Percentiles rank a stretch among this genome's conserved stretches.
Conservation (phyloP, 2,113 vertebrate species). For the Eudyptes chrysolophus region DNA sequence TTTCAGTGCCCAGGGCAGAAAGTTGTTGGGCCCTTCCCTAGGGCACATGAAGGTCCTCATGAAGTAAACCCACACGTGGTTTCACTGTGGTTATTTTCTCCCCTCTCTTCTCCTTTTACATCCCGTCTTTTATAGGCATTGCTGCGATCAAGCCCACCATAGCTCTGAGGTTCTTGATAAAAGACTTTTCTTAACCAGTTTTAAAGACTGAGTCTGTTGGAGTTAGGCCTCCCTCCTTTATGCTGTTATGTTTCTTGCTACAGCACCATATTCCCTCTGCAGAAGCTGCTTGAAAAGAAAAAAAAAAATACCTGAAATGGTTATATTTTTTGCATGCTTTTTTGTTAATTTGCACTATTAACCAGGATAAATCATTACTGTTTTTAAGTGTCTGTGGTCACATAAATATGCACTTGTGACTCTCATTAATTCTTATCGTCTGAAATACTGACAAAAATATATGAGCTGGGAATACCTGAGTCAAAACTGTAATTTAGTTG, state of each 20-base stretch:
- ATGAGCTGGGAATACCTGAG: slow-evolving; percentile 62
- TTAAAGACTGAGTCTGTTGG: neutral
- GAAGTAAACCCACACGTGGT: neutral
- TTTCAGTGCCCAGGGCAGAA: neutral
- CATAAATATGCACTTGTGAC: slow-evolving; percentile 43
- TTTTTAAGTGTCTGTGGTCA: slow-evolving; percentile 41
- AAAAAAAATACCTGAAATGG: neutral
- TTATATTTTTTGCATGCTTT: neutral
- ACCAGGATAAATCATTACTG: slow-evolving; percentile 52
- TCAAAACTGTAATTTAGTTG: slow-evolving; percentile 58
- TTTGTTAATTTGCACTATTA: slow-evolving; percentile 55
- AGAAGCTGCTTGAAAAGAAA: neutral
- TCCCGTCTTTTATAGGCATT: neutral
- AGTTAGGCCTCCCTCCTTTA: neutral
- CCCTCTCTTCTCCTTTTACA: neutral
- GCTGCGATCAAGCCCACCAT: neutral
- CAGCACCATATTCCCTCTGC: neutral
- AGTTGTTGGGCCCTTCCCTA: neutral
- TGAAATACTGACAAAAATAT: slow-evolving; percentile 64
- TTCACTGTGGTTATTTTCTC: neutral
- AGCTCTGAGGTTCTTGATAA: neutral
- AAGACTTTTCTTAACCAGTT: neutral
- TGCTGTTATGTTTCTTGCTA: neutral
- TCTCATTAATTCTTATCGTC: slow-evolving; percentile 62
- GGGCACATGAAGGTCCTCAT: neutral